Percentiles rank a stretch among this genome's conserved stretches.
Conservation (phyloP, 1,140 invertebrate species). For the Saxidomus purpurata region DNA sequence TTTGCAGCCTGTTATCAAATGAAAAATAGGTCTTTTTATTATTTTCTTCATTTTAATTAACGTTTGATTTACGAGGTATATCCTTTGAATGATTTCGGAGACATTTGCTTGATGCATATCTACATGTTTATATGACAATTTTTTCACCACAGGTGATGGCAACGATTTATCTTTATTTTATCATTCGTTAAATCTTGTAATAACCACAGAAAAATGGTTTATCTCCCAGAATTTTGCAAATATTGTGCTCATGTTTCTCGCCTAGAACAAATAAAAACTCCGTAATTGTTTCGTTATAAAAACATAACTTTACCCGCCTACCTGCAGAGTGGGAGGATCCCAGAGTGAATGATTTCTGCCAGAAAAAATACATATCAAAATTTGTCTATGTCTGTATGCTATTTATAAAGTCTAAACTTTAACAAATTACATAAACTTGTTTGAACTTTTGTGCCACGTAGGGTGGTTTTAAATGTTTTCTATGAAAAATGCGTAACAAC, state of each 20-base stretch:
- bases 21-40: conserved; percentile 35
- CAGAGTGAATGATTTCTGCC: background rate
- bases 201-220: background rate
- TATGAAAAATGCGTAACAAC: too few relatives aligned
- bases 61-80: conserved; percentile 10
- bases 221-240: too few relatives aligned
- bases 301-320: background rate
- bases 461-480: too few relatives aligned
- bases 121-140: conserved; percentile 11
- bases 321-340: background rate
- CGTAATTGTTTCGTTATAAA: conserved; percentile 13
- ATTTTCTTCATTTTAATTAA: conserved; percentile 42
- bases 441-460: too few relatives aligned
- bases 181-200: background rate
- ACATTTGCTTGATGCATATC: conserved; percentile 16
- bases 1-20: conserved; percentile 5
- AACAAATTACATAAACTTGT: too few relatives aligned
- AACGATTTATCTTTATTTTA: background rate
- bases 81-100: background rate
- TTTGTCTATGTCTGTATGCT: background rate
- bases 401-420: background rate
- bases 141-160: conserved; percentile 1
- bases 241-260: too few relatives aligned
- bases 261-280: background rate
- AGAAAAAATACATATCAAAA: background rate